These are phyloP conservation scores for Plebejus melissa DNA, from an alignment of 2,888 invertebrate genomes.

Conservation along the genomic window DNA sequence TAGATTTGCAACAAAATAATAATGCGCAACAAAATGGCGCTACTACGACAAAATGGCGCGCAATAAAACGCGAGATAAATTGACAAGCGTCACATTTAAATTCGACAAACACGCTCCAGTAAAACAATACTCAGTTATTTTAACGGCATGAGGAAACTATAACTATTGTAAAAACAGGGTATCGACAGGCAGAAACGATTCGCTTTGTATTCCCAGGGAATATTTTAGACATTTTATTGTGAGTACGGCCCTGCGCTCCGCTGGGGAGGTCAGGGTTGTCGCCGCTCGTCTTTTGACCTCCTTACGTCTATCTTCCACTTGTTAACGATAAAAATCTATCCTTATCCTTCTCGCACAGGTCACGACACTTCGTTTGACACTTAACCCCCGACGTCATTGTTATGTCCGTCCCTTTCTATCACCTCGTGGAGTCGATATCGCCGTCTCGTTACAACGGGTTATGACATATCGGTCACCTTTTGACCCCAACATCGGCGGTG, in stretches of 20 bases:
- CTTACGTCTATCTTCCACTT: constrained; percentile 49
- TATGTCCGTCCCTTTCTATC: constrained; percentile 58
- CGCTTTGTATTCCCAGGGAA: constrained; percentile 39
- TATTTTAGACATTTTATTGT: constrained; percentile 42
- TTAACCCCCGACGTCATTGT: constrained; percentile 75
- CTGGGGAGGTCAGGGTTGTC: constrained; percentile 75
- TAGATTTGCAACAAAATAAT: constrained; percentile 25
- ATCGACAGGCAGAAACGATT: constrained; percentile 45
- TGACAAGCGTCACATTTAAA: constrained; percentile 33
- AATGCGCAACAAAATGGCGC: constrained; percentile 9
- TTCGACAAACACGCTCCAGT: constrained; percentile 37
- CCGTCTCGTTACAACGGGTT: constrained; percentile 69
- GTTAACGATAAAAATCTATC: constrained; percentile 45
- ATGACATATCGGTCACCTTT: constrained; percentile 76
- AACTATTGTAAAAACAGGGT: constrained; percentile 43
- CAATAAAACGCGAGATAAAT: constrained; percentile 32
- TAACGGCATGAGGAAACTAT: constrained; percentile 48
- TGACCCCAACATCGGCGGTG: constrained; percentile 65
- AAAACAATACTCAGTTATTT: constrained; percentile 47
- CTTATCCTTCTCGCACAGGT: constrained; percentile 61
- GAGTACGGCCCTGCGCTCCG: constrained; percentile 62
- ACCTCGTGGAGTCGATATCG: constrained; percentile 43
- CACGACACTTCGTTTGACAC: constrained; percentile 75
- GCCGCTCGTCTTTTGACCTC: constrained; percentile 76
- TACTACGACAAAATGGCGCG: constrained; percentile 25